Percentiles rank a stretch among this genome's conserved stretches.
phyloP scores from a whole-genome alignment of 2,888 invertebrate genomes.

The Drosophila kuntzei region DNA sequence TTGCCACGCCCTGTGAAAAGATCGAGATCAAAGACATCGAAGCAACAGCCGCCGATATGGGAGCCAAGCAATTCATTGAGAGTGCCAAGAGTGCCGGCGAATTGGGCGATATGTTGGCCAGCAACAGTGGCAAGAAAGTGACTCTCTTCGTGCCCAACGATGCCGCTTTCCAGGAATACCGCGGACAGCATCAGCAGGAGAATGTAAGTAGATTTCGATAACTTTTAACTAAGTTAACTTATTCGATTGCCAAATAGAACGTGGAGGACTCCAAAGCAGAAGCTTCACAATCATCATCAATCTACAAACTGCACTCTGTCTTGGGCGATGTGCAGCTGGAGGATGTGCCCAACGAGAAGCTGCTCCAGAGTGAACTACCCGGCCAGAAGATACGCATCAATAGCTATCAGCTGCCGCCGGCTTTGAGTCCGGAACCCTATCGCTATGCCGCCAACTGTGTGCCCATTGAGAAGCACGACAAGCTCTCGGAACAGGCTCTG shows the following conservation, averaged over 20 bases:
- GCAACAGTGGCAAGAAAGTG: slow-evolving; percentile 85
- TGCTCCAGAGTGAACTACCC: slow-evolving; percentile 83
- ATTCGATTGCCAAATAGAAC: slow-evolving; percentile 83
- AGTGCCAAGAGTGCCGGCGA: slow-evolving; percentile 86
- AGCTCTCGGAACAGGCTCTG: slow-evolving; percentile 89
- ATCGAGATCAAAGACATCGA: slow-evolving; percentile 87
- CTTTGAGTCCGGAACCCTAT: slow-evolving; percentile 76
- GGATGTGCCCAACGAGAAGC: slow-evolving; percentile 87
- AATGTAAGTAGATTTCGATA: slow-evolving; percentile 84
- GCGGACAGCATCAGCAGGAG: slow-evolving; percentile 86
- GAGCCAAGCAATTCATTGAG: slow-evolving; percentile 87
- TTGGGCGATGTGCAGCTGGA: slow-evolving; percentile 87
- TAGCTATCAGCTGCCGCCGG: slow-evolving; percentile 79
- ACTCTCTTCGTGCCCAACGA: slow-evolving; percentile 89
- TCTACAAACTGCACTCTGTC: slow-evolving; percentile 87
- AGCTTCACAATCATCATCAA: slow-evolving; percentile 85
- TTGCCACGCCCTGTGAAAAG: slow-evolving; percentile 86
- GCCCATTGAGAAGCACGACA: slow-evolving; percentile 87
- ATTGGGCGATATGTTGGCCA: slow-evolving; percentile 86
- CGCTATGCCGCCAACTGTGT: slow-evolving; percentile 89
- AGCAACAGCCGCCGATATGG: slow-evolving; percentile 87
- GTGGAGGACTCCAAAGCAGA: slow-evolving; percentile 85
- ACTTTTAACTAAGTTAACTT: not conserved
- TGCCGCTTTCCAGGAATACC: slow-evolving; percentile 87
- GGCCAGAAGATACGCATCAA: slow-evolving; percentile 85